Percentiles rank a stretch among this genome's conserved stretches.
Evolutionary conservation across 2,113 vertebrate genomes (phyloP).

Genomic region (Paradoxurus hermaphroditus): DNA sequence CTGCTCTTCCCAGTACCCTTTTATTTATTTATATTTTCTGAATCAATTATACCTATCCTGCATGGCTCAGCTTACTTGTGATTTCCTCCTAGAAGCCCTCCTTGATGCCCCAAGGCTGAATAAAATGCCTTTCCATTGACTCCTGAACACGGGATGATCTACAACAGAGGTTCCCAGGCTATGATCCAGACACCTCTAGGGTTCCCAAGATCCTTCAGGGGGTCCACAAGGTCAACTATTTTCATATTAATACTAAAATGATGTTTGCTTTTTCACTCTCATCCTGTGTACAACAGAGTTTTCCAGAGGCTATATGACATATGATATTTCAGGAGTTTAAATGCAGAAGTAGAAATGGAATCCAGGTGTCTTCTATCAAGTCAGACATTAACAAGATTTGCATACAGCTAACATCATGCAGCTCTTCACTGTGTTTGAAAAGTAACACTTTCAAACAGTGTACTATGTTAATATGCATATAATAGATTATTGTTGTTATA

Average conservation of each 20-base stretch:
- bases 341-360: background rate
- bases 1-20: background rate
- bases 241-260: background rate
- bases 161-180: background rate
- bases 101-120: background rate
- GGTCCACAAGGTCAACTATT: background rate
- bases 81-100: background rate
- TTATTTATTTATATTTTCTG: background rate
- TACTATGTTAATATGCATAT: background rate
- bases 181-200: background rate
- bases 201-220: background rate
- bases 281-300: background rate
- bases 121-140: background rate
- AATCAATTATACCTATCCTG: background rate
- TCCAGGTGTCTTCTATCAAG: background rate
- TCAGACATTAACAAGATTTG: background rate
- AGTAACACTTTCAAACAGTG: background rate
- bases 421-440: slow-evolving; percentile 6
- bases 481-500: background rate
- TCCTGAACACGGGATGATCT: background rate
- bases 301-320: background rate
- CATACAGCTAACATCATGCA: background rate
- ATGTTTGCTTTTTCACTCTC: background rate
- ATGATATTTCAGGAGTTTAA: background rate
- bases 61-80: background rate